Percentiles rank a stretch among this genome's conserved stretches.
phyloP scores from a whole-genome alignment of 1,140 invertebrate genomes.

The Drosophila orena region DNA sequence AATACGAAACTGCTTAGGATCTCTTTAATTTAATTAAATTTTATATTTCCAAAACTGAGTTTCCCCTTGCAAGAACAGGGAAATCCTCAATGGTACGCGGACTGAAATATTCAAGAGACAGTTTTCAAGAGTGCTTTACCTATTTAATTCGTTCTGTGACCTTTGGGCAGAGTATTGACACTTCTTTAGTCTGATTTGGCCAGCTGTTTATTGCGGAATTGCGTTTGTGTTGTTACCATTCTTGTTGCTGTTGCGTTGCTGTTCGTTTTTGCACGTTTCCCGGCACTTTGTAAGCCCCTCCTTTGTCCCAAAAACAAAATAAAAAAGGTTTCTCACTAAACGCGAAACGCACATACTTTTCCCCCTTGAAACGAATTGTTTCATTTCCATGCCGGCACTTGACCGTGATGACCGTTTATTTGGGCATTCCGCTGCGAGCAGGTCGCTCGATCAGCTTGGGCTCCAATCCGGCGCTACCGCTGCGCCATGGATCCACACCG shows the following conservation, averaged over 20 bases:
- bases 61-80: too few relatives aligned
- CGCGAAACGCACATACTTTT: constrained; percentile 32
- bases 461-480: constrained; percentile 82
- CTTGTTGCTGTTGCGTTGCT: constrained; percentile 35
- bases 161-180: constrained; percentile 12
- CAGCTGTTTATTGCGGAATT: constrained; percentile 19
- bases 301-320: not conserved
- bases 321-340: constrained; percentile 40
- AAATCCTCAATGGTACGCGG: too few relatives aligned
- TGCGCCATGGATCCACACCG: constrained; percentile 83
- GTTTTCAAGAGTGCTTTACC: too few relatives aligned
- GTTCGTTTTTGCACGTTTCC: constrained; percentile 69
- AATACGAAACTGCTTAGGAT: not conserved
- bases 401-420: constrained; percentile 24
- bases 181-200: constrained; percentile 13
- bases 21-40: not conserved
- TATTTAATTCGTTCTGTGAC: not conserved
- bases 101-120: too few relatives aligned
- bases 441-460: constrained; percentile 84
- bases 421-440: constrained; percentile 46
- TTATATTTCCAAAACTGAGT: too few relatives aligned
- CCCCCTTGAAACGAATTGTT: constrained; percentile 21
- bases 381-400: constrained; percentile 56
- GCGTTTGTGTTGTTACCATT: constrained; percentile 29
- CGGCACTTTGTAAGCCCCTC: constrained; percentile 24